Percentiles rank a stretch among this genome's conserved stretches.
Conservation (phyloP, 2,797 vertebrate genomes). For the Ataeniobius toweri region DNA sequence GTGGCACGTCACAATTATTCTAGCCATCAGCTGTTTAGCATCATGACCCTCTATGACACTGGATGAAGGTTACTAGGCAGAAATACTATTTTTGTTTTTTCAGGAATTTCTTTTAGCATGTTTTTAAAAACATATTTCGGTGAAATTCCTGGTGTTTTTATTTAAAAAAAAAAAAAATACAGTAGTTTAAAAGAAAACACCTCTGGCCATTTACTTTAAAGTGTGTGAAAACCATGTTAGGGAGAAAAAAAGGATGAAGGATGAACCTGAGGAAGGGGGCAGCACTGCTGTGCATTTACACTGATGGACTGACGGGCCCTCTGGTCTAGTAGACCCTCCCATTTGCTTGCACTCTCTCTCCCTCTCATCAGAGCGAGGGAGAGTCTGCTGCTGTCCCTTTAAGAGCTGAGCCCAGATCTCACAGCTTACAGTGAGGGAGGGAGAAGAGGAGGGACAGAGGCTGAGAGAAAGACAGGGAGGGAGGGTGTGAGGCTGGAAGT, state of each 20-base stretch:
- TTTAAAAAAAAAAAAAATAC: background rate
- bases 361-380: conserved; percentile 13
- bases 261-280: conserved; percentile 65
- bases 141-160: background rate
- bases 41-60: background rate
- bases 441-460: conserved; percentile 82
- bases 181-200: background rate
- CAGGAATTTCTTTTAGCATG: too few relatives aligned
- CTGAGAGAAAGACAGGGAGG: conserved; percentile 60
- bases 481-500: conserved; percentile 76
- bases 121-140: background rate
- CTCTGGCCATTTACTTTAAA: background rate
- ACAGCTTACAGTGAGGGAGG: conserved; percentile 82
- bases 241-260: conserved; percentile 8
- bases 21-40: background rate
- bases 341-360: conserved; percentile 17
- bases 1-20: background rate
- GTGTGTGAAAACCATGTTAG: background rate
- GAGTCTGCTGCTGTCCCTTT: conserved; percentile 87
- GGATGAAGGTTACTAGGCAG: background rate
- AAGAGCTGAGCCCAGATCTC: conserved; percentile 91
- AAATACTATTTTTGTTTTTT: background rate
- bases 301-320: conserved; percentile 57
- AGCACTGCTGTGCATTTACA: conserved; percentile 68
- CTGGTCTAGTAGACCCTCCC: conserved; percentile 69